Conservation (phyloP, 2,888 invertebrate species). For the Hypolimnas misippus region DNA sequence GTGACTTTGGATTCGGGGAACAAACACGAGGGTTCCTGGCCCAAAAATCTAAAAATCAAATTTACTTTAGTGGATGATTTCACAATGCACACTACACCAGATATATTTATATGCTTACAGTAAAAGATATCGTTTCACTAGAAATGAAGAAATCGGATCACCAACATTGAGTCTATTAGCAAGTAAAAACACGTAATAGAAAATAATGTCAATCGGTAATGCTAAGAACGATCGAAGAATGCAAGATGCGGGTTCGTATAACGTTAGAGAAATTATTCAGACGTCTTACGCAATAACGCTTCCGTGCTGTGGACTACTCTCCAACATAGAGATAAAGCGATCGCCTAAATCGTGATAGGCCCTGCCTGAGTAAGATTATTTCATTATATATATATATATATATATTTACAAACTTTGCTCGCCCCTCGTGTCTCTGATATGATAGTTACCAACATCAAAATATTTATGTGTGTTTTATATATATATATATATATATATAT, state of each 20-base stretch:
- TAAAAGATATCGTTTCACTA: neutral
- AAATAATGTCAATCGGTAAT: conserved; percentile 14
- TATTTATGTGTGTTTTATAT: no score
- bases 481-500: no score
- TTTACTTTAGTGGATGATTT: no score
- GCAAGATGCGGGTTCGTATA: conserved; percentile 26
- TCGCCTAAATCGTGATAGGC: neutral
- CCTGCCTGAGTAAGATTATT: neutral
- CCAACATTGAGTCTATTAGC: neutral
- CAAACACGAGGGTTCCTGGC: no score
- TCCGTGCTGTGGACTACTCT: conserved; percentile 33
- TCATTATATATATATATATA: no score
- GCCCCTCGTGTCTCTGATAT: no score
- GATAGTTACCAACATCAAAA: no score
- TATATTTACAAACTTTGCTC: no score
- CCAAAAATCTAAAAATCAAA: no score
- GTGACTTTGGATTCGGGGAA: no score
- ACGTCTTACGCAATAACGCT: conserved; percentile 37
- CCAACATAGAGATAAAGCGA: neutral
- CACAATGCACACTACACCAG: neutral
- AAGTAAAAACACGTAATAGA: conserved; percentile 6
- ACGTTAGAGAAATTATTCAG: conserved; percentile 42
- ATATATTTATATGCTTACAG: neutral
- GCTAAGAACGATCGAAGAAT: conserved; percentile 16
- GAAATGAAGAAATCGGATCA: neutral